Percentiles rank a stretch among this genome's conserved stretches.
These are phyloP conservation scores for Muntiacus reevesi DNA, from an alignment of 2,113 vertebrate genomes.

Conservation along the genomic window DNA sequence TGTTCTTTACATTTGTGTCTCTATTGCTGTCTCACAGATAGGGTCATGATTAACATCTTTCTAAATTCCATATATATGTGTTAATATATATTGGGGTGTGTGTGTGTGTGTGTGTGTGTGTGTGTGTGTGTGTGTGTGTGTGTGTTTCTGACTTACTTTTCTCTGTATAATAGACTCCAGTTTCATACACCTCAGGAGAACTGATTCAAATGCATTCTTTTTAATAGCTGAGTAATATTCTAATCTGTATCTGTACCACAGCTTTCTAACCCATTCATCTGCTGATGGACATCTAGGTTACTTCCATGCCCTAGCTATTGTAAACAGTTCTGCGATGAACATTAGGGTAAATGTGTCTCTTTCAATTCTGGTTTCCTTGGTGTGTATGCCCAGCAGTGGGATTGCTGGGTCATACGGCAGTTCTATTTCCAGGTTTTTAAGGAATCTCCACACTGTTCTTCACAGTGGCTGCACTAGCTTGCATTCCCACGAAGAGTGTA, in stretches of 20 bases:
- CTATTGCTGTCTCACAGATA: rapidly evolving
- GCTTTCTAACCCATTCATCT: not conserved
- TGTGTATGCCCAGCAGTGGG: not conserved
- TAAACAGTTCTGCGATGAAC: not conserved
- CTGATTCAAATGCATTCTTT: no score
- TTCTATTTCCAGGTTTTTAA: not conserved
- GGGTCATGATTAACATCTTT: no score
- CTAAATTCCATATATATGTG: no score
- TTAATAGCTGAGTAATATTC: not conserved
- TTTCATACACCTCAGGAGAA: no score
- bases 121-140: no score
- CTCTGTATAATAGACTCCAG: no score
- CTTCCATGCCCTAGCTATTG: not conserved
- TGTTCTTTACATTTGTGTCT: no score
- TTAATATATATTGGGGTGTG: no score
- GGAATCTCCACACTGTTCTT: not conserved
- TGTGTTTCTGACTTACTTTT: no score
- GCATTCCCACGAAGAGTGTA: not conserved
- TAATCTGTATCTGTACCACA: no score
- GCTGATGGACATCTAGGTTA: not conserved
- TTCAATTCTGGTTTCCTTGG: not conserved
- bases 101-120: no score
- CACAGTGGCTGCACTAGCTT: not conserved
- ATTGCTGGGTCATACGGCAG: not conserved
- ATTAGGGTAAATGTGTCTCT: not conserved